These are phyloP conservation scores for Rhingia rostrata DNA, from an alignment of 2,888 invertebrate genomes.

Conservation along the genomic window DNA sequence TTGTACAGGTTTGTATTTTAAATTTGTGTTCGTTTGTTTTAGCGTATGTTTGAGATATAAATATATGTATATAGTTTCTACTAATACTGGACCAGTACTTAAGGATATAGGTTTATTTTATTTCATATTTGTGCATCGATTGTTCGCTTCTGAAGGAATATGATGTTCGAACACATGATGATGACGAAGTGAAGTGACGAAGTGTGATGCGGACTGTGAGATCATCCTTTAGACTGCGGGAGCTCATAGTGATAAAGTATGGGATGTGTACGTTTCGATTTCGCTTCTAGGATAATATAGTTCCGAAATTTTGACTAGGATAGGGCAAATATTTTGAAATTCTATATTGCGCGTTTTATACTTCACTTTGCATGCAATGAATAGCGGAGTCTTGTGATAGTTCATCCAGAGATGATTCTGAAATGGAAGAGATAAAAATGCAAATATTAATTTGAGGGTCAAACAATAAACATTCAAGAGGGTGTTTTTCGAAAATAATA, in stretches of 20 bases:
- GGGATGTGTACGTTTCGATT: constrained; percentile 30
- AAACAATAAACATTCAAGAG: too few species aligned
- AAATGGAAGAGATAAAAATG: constrained; percentile 78
- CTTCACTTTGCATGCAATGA: constrained; percentile 93
- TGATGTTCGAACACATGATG: constrained; percentile 9
- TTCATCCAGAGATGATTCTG: constrained; percentile 93
- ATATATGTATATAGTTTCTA: constrained; percentile 45
- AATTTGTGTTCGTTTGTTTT: constrained; percentile 29
- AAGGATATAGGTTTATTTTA: constrained; percentile 37
- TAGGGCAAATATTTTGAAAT: constrained; percentile 64
- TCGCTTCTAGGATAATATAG: constrained; percentile 35
- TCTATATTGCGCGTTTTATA: constrained; percentile 81
- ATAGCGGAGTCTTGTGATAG: constrained; percentile 93
- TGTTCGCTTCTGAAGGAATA: constrained; percentile 40
- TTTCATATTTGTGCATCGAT: constrained; percentile 52
- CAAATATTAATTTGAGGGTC: not conserved
- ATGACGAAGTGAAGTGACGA: constrained; percentile 3
- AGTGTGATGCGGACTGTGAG: constrained; percentile 43
- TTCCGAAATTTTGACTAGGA: constrained; percentile 82
- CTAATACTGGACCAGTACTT: constrained; percentile 73
- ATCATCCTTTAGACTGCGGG: constrained; percentile 49
- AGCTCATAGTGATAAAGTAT: constrained; percentile 32
- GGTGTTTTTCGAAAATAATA: too few species aligned
- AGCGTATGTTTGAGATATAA: constrained; percentile 29
- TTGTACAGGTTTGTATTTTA: constrained; percentile 58